These are phyloP conservation scores for Himalopsyche kuldschensis DNA, from an alignment of 2,888 invertebrate species.

Conservation along the genomic window DNA sequence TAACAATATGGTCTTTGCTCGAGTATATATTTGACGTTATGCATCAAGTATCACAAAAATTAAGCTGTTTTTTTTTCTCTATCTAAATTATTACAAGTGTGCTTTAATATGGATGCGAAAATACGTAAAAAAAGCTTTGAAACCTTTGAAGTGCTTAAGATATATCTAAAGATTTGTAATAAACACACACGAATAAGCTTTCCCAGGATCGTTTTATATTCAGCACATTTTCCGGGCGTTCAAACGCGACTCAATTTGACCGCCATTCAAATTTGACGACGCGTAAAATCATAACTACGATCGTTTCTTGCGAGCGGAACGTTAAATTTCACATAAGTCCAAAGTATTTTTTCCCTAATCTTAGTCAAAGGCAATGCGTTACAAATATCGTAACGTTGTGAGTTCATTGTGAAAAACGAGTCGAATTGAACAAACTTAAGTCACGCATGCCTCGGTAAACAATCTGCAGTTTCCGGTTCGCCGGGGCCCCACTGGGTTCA, in stretches of 20 bases:
- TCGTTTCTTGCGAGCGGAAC: neutral
- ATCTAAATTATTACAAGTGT: too few species aligned
- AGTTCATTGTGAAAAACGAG: neutral
- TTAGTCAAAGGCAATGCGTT: neutral
- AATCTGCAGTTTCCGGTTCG: neutral
- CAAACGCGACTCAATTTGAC: neutral
- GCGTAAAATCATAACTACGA: neutral
- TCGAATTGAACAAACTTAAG: neutral
- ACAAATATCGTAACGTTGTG: neutral
- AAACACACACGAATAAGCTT: neutral
- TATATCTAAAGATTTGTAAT: neutral
- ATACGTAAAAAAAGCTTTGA: too few species aligned
- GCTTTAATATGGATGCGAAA: too few species aligned
- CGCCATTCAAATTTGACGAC: neutral
- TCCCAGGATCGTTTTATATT: neutral
- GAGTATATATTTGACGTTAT: too few species aligned
- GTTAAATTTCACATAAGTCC: neutral
- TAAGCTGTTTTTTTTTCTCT: too few species aligned
- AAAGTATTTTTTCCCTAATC: neutral
- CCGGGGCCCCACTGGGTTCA: constrained; percentile 5
- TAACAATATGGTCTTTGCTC: too few species aligned
- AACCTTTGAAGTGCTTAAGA: neutral
- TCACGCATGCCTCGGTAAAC: constrained; percentile 1
- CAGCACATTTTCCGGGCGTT: neutral
- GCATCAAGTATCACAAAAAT: too few species aligned